Conservation (phyloP, 2,797 vertebrate genomes). For the Antrozous pallidus region DNA sequence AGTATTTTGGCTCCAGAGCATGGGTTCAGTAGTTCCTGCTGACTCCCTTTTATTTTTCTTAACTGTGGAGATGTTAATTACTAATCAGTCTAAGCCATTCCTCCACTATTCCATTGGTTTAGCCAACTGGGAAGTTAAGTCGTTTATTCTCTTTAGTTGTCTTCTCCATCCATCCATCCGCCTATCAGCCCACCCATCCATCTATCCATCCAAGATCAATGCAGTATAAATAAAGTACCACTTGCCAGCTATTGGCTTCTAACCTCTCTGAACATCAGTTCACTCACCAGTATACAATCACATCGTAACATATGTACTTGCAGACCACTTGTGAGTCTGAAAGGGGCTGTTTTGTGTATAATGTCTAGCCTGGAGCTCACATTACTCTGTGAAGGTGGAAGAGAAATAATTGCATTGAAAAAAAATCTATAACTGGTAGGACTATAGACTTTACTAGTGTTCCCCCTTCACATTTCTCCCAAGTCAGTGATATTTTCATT, state of each 20-base stretch:
- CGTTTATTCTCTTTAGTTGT: conserved; percentile 7
- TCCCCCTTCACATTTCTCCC: neutral
- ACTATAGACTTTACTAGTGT: neutral
- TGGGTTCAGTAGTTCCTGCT: neutral
- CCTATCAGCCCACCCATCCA: neutral
- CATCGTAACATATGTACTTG: neutral
- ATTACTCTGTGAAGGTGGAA: neutral
- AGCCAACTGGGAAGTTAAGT: neutral
- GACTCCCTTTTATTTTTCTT: neutral
- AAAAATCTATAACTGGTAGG: neutral
- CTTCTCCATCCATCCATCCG: too few species aligned
- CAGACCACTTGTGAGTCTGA: neutral
- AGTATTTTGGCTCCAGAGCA: neutral
- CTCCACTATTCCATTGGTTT: neutral
- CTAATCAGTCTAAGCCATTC: neutral
- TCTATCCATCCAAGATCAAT: neutral
- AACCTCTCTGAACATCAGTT: neutral
- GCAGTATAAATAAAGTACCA: neutral
- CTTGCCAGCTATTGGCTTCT: neutral
- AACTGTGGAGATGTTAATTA: neutral
- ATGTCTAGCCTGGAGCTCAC: neutral
- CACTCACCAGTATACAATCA: neutral
- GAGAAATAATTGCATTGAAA: neutral
- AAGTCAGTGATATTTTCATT: neutral
- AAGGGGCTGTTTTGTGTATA: neutral